phyloP scores from a whole-genome alignment of 2,113 vertebrate genomes.

The Turdus rufiventris region DNA sequence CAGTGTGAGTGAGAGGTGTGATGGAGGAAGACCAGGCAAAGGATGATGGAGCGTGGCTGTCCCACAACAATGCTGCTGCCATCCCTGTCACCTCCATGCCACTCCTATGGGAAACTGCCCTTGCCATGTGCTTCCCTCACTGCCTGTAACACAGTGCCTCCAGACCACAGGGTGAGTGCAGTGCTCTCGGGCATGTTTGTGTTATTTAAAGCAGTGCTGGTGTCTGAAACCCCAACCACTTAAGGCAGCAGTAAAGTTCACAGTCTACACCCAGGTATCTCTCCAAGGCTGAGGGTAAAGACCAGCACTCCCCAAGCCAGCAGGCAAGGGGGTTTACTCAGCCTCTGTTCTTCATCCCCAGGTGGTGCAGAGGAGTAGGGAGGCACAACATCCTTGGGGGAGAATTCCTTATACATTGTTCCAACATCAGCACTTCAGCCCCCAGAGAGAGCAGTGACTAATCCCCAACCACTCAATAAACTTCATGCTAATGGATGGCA shows the following conservation, averaged over 20 bases:
- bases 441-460: not conserved
- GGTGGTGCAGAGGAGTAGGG: not conserved
- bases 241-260: not conserved
- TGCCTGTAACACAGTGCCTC: fast-evolving
- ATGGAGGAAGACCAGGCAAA: not conserved
- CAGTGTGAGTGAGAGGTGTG: fast-evolving
- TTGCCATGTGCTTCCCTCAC: fast-evolving
- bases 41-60: not conserved
- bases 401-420: not conserved
- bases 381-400: not conserved
- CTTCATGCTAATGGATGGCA: not conserved
- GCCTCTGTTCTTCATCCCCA: not conserved
- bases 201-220: not conserved
- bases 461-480: not conserved
- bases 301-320: not conserved
- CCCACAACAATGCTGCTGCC: fast-evolving
- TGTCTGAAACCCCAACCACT: not conserved
- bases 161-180: not conserved
- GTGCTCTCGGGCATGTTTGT: fast-evolving
- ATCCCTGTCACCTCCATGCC: not conserved
- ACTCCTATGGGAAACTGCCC: not conserved
- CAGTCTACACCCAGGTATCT: fast-evolving
- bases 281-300: not conserved
- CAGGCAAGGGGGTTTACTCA: not conserved
- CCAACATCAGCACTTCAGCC: not conserved